These are phyloP conservation scores for Paracentrotus lividus DNA, from an alignment of 53 echinoderm and acorn worm species.

Conservation along the genomic window DNA sequence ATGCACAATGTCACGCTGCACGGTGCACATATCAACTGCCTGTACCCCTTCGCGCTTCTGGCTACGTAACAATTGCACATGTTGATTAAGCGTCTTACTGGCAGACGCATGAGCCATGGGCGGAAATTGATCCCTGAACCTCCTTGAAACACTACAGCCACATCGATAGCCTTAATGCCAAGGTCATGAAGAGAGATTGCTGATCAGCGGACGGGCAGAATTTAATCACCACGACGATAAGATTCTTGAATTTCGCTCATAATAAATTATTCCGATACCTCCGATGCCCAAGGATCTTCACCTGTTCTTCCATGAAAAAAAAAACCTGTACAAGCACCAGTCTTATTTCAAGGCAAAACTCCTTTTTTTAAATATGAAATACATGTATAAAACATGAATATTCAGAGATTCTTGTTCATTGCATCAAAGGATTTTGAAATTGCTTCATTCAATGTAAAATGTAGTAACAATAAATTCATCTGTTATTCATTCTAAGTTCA, in stretches of 20 bases:
- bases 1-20: background rate
- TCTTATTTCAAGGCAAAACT: conserved; percentile 6
- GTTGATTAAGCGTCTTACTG: background rate
- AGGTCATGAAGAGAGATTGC: background rate
- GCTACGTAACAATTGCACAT: background rate
- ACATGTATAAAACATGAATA: background rate
- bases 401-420: background rate
- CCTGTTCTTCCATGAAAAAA: background rate
- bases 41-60: background rate
- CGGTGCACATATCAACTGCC: background rate
- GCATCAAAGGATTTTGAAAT: too few species aligned
- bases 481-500: too few species aligned
- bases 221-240: background rate
- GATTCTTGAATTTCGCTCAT: background rate
- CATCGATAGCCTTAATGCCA: conserved; percentile 24
- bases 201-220: background rate
- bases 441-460: too few species aligned
- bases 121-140: conserved; percentile 32
- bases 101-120: background rate
- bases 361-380: background rate
- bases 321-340: background rate
- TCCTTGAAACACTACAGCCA: background rate
- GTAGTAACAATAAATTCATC: too few species aligned
- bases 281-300: background rate
- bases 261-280: background rate